Conservation (phyloP, 2,888 invertebrate species). For the Disparrhopalites patrizii region DNA sequence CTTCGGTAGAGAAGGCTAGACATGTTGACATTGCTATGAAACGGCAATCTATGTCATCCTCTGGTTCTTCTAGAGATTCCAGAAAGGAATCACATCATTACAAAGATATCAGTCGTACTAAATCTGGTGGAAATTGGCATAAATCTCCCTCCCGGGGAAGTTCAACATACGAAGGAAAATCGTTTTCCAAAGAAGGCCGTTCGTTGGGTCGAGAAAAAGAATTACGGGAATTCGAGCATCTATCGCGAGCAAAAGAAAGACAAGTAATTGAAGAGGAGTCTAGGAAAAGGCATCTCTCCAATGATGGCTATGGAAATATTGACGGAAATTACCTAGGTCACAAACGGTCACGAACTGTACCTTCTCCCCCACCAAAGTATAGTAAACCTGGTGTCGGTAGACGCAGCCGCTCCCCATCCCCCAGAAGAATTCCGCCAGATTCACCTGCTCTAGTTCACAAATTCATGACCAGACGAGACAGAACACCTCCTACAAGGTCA, state of each 20-base stretch:
- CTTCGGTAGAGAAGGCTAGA: constrained; percentile 9
- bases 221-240: constrained; percentile 9
- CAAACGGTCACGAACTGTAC: constrained; percentile 27
- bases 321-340: constrained; percentile 23
- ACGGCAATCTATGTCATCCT: constrained; percentile 24
- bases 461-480: constrained; percentile 18
- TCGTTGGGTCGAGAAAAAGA: constrained; percentile 21
- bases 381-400: constrained; percentile 13
- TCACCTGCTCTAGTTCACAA: constrained; percentile 10
- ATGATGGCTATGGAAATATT: constrained; percentile 20
- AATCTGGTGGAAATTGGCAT: constrained; percentile 11
- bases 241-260: constrained; percentile 15
- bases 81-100: constrained; percentile 15
- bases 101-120: constrained; percentile 18
- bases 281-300: constrained; percentile 27
- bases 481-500: constrained; percentile 28
- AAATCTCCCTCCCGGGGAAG: constrained; percentile 20
- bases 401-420: constrained; percentile 30
- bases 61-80: constrained; percentile 22
- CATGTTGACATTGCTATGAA: constrained; percentile 11
- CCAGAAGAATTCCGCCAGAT: constrained; percentile 34
- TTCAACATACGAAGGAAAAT: constrained; percentile 17
- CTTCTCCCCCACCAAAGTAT: constrained; percentile 26
- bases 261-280: constrained; percentile 21
- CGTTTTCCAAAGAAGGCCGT: constrained; percentile 11